Evolutionary conservation across 2,888 invertebrate genomes (phyloP).

Genomic region (Graphium colonna): DNA sequence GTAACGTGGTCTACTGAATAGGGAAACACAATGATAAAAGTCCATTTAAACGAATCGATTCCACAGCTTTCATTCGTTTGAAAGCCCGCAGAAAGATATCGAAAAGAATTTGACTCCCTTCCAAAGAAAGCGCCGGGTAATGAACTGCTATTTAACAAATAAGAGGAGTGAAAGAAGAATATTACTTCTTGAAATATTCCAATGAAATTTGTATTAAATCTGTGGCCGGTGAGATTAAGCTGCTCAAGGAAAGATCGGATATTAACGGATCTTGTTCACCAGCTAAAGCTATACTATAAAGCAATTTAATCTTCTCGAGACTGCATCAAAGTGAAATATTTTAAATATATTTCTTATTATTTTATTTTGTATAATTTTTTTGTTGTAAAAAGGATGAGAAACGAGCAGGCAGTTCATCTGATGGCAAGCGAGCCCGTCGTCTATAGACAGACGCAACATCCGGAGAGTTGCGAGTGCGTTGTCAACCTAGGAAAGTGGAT

Average conservation of each 20-base stretch:
- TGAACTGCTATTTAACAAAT: constrained; percentile 68
- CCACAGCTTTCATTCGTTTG: background rate
- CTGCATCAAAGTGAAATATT: no score
- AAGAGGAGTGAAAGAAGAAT: constrained; percentile 45
- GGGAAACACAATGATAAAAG: background rate
- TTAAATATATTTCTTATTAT: no score
- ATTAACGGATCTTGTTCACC: constrained; percentile 44
- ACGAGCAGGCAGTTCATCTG: no score
- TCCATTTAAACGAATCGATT: background rate
- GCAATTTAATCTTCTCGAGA: background rate
- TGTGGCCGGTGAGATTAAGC: constrained; percentile 64
- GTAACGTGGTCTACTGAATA: background rate
- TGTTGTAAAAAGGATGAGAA: no score
- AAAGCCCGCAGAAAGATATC: constrained; percentile 5
- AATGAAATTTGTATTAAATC: constrained; percentile 78
- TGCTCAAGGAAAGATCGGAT: constrained; percentile 54
- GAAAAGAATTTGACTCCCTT: constrained; percentile 32
- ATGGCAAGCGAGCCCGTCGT: no score
- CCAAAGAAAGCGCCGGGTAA: constrained; percentile 38
- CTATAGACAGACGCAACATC: no score
- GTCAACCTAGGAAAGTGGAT: no score
- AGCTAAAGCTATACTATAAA: constrained; percentile 31
- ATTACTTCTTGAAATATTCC: constrained; percentile 67
- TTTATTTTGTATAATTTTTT: no score
- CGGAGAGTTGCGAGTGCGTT: no score